Conservation (phyloP, 2,113 vertebrate species). For the Cephalopterus ornatus region DNA sequence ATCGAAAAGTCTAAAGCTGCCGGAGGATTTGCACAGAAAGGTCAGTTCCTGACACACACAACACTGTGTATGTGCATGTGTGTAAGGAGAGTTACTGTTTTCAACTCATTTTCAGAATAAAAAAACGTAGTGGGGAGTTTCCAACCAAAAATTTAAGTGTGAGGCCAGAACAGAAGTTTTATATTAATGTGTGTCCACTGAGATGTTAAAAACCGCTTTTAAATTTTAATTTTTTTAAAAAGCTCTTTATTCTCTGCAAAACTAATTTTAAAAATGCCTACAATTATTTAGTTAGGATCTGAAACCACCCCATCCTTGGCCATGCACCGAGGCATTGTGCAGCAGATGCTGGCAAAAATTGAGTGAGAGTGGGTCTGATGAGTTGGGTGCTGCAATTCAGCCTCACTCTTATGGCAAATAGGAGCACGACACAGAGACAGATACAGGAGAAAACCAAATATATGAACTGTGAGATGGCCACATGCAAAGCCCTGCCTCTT, state of each 20-base stretch:
- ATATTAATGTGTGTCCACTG: background rate
- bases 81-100: background rate
- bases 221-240: background rate
- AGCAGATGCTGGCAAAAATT: background rate
- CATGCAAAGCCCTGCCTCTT: background rate
- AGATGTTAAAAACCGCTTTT: accelerated
- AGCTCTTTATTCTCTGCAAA: background rate
- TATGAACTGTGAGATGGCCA: background rate
- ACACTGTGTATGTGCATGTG: accelerated
- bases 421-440: background rate
- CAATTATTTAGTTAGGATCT: background rate
- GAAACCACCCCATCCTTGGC: background rate
- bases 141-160: background rate
- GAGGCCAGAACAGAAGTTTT: background rate
- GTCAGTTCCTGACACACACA: constrained; percentile 9
- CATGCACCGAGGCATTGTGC: accelerated
- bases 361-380: background rate
- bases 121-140: background rate
- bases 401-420: background rate
- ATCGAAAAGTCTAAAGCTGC: constrained; percentile 69
- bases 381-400: background rate
- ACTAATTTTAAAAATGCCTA: background rate
- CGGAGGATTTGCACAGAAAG: constrained; percentile 69
- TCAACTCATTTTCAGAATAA: background rate
- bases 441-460: background rate